A percentile compares a stretch with the other conserved stretches of the same genome.
These are phyloP conservation scores for Andrena fulva DNA, from an alignment of 2,888 invertebrate genomes.

Conservation along the genomic window DNA sequence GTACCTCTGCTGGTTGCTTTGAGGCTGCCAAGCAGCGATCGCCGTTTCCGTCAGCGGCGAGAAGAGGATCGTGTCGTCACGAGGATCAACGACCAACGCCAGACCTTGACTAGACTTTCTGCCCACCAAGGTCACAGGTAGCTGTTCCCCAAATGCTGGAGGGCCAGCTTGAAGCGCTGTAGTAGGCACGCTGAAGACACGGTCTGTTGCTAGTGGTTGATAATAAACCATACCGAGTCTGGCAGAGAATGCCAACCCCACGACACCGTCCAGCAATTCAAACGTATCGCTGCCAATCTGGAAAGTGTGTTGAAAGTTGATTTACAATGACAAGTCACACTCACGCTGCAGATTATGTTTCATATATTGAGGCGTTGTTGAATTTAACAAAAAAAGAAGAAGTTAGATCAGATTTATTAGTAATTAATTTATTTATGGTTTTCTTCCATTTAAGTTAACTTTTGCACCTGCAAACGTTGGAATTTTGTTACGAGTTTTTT, in stretches of 20 bases:
- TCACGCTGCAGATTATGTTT: too few relatives aligned
- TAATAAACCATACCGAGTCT: conserved; percentile 88
- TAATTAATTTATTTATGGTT: too few relatives aligned
- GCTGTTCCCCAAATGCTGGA: conserved; percentile 88
- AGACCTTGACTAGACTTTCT: conserved; percentile 94
- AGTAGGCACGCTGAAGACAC: conserved; percentile 92
- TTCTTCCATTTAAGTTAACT: too few relatives aligned
- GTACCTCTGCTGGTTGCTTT: conserved; percentile 89
- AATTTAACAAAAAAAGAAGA: too few relatives aligned
- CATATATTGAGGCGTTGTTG: too few relatives aligned
- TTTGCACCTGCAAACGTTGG: too few relatives aligned
- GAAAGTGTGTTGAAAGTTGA: not conserved
- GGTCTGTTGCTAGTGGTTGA: conserved; percentile 91
- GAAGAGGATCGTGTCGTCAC: conserved; percentile 91
- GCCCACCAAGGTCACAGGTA: conserved; percentile 92
- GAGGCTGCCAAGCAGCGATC: conserved; percentile 92
- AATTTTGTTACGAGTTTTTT: too few relatives aligned
- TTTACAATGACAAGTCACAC: too few relatives aligned
- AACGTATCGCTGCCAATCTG: conserved; percentile 89
- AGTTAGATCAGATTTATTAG: too few relatives aligned
- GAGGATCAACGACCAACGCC: conserved; percentile 89
- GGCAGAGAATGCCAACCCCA: conserved; percentile 90
- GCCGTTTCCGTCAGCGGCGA: conserved; percentile 93
- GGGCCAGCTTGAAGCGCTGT: conserved; percentile 91
- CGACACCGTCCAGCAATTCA: conserved; percentile 91